Percentiles rank a stretch among this genome's conserved stretches.
Conservation (phyloP, 2,888 invertebrate species). For the Athrips mouffetella region DNA sequence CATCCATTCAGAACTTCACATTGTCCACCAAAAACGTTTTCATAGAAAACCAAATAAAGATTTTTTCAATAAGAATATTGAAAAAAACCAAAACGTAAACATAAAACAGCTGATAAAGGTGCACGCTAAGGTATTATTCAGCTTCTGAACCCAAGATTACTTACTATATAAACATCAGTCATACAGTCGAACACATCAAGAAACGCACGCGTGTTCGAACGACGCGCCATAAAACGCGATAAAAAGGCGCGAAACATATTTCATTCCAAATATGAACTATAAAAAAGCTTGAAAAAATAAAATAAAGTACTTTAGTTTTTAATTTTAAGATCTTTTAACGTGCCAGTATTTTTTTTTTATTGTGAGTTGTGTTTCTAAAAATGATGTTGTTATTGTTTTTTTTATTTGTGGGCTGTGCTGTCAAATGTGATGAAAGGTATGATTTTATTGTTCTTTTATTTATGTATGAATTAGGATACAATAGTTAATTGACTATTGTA, state of each 20-base stretch:
- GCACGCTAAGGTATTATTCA: too few species aligned
- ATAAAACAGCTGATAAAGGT: too few species aligned
- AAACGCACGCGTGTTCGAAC: constrained; percentile 34
- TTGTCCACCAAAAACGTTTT: too few species aligned
- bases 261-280: not conserved
- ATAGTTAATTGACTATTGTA: too few species aligned
- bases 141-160: too few species aligned
- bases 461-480: not conserved
- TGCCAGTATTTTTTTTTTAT: constrained; percentile 15
- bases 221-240: constrained; percentile 30
- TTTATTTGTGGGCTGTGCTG: constrained; percentile 52
- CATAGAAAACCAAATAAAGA: too few species aligned
- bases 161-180: constrained; percentile 41
- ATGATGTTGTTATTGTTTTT: constrained; percentile 48
- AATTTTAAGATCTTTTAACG: constrained; percentile 11
- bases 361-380: constrained; percentile 23
- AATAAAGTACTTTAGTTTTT: constrained; percentile 1
- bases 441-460: not conserved
- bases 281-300: not conserved
- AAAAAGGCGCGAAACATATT: constrained; percentile 37
- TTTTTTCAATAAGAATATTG: too few species aligned
- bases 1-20: too few species aligned
- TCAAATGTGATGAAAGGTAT: constrained; percentile 57
- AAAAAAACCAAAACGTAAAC: too few species aligned
- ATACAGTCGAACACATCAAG: constrained; percentile 37